Evolutionary conservation across 2,113 vertebrate genomes (phyloP), one percentile per base, ranked within the genome.

Genomic region (Sylvilagus bachmani): DNA sequence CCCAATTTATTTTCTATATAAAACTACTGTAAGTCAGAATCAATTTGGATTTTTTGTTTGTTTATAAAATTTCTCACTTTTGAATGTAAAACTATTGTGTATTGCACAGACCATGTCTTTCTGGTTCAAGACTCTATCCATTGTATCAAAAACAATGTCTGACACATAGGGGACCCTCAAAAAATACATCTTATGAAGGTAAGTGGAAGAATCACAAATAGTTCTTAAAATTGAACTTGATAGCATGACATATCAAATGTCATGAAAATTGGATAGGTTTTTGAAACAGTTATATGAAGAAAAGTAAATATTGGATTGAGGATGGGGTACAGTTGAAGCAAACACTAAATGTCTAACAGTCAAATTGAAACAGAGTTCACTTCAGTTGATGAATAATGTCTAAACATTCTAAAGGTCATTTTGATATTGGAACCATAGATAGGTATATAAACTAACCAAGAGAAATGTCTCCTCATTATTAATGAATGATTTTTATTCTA

Each of bases 371-470:
- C 1, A 33, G 14, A 44, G 11, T 12, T 77, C 19, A 89, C 31
- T 70, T 58, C 55, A 78, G 1, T 93, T 73, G 78, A 67, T 74
- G 17, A 92, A 78, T 73, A 95, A 90, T 73, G 66, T 73, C 5
- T 25, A 70, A 82, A 67, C 22, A 89, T 80, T 75, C 21, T 83
- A 90, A 90, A 86, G 29, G 11, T 90, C 44, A 74, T 33, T 90
- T 69, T 83, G 73, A 78, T 44, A 83, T 24, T 67, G 21, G 33
- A 90, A 53, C 19, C 69, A 90, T 21, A 90, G 77, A 90, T 12
- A 83, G 11, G 62, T 90, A 83, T 93, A 73, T 78, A 79, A 88
- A 86, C 71, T 86, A 81, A 75, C 24, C 25, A 90, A 87, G 49
- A 79, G 31, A 62, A 82, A 95, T 73, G 16, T 51, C 10, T 12